Evolutionary conservation across 2,113 vertebrate species (phyloP), one percentile per base, ranked within the genome.

Genomic region (Sapajus apella): DNA sequence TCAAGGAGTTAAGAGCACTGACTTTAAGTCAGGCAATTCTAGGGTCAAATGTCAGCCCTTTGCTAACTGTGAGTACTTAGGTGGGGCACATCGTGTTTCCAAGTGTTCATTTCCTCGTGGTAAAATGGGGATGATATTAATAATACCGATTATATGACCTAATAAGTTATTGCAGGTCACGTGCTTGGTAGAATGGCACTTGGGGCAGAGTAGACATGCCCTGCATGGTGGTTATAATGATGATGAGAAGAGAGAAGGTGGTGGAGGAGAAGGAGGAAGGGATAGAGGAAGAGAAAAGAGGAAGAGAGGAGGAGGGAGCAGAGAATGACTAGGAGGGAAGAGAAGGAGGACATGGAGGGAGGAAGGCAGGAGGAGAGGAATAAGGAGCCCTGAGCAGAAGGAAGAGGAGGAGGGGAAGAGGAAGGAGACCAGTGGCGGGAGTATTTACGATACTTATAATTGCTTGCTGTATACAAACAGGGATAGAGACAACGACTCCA

Each of bases 391-490:
- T 25, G 32, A 21, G n/a, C 45, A 40, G 10, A 45, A 80, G 43
- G 14, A 58, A 16, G 35, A 40, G 25, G 27, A 40, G 47, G 35
- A 20, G 52, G 32, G 27, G 37, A 32, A n/a, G 32, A 30, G 5
- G 10, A 50, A 13, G 37, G 25, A 11, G n/a, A 11, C 17, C 0
- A 0, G 25, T 1, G 21, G 8, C 0, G 2, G 2, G 32, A 10
- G 25, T 23, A 21, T 35, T 45, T 10, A 27, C 18, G 0, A 8
- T 13, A 4, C 30, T 50, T 17, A 40, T 8, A 40, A 1, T 5
- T 4, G 3, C 86, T 3, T 6, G 55, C 35, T 43, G 8, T 8
- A 3, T 27, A 16, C 6, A 16, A 20, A 47, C n/a, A 9, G n/a
- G 17, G 43, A 25, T 13, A 30, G 87, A 40, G 35, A 58, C 58